Base-by-base conservation (phyloP, 1,140 invertebrate genomes). In the Zeugodacus cucurbitae region DNA sequence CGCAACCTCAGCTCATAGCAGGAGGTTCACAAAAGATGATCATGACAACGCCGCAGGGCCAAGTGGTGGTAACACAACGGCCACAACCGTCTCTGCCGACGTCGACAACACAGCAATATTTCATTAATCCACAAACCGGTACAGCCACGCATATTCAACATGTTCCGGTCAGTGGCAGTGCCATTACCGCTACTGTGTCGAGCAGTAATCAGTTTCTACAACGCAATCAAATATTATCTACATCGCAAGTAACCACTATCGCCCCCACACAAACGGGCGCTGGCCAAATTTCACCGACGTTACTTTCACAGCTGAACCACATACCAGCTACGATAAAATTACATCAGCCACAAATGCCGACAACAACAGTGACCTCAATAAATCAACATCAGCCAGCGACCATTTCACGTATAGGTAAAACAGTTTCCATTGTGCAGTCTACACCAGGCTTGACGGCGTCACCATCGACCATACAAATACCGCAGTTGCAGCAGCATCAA, bases 1-100 rank as follows among this genome's bases (percentile, higher is more conserved):
- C 67, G 34, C 93, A 93, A 54, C 94, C 94, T 82, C 93, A 93
- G 87, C 91, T 92, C 48, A 88, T 85, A 82, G 64, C 89, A 14
- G 90, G 88, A 58, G 88, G 89, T 89, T 91, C 94, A 0, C 95
- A 95, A 74, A 95, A 95, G 89, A 94, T 95, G 90, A 95, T 96
- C 1, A 95, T 96, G 58, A 94, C 96, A n/a, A 95, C 95, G 3
- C 95, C 95, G 0, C 95, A 96, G 89, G 95, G 95, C 0, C 96
- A 95, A 90, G 95, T 96, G 14, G 94, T 96, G 34, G 95, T 96
- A 10, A 94, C 94, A 11, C 94, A 94, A 89, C 93, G 94, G 57
- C 91, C 91, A 44, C 89, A 90, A 20, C 90, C 91, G 11, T 32
- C 87, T 11, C 41, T 78, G 14, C 14, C 64, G 14, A n/a, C 67